Conservation (phyloP, 2,888 invertebrate species). For the Salticus scenicus region DNA sequence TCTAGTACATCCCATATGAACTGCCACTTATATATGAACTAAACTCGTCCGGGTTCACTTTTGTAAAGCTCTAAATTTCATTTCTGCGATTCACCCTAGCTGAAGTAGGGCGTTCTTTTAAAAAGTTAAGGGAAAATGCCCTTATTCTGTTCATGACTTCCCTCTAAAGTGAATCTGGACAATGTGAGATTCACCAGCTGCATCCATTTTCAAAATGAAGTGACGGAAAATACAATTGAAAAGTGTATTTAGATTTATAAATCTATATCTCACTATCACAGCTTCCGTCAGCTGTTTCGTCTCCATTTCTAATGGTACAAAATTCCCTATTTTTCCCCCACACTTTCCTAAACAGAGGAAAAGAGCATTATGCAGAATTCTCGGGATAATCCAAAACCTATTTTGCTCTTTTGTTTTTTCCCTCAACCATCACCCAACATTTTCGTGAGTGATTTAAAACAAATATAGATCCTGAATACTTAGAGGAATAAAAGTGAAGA, state of each 20-base stretch:
- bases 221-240: conserved; percentile 34
- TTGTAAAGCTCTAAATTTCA: too few species aligned
- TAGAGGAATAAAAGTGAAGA: conserved; percentile 1
- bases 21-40: too few species aligned
- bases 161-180: neutral
- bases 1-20: too few species aligned
- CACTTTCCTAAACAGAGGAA: conserved; percentile 17
- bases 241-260: conserved; percentile 23
- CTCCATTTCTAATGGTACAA: conserved; percentile 58
- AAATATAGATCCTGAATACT: conserved; percentile 1
- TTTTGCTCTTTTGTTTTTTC: too few species aligned
- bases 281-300: conserved; percentile 49
- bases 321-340: neutral
- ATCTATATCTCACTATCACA: conserved; percentile 24
- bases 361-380: conserved; percentile 58
- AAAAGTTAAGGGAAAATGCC: conserved; percentile 2
- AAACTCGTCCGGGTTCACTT: too few species aligned
- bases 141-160: conserved; percentile 51
- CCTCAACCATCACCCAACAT: neutral
- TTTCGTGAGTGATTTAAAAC: neutral
- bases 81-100: too few species aligned
- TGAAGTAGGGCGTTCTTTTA: neutral
- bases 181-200: conserved; percentile 46
- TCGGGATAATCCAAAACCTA: neutral
- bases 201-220: conserved; percentile 55